These are phyloP conservation scores for Carterocephalus palaemon DNA, from an alignment of 2,888 invertebrate species.

Conservation along the genomic window DNA sequence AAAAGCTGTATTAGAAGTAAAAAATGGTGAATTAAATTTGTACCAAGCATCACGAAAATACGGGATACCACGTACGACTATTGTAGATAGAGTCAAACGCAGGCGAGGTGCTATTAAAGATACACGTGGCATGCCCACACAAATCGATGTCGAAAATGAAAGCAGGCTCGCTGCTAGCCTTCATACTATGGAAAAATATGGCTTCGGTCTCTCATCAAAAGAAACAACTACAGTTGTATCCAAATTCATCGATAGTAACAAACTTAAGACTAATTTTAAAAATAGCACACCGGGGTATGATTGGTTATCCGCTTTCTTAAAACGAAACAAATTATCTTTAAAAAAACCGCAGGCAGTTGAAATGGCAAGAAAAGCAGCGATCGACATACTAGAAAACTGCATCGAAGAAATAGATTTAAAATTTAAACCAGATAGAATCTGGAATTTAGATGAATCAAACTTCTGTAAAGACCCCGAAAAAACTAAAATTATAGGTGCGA, in stretches of 20 bases:
- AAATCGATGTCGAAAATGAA: conserved; percentile 31
- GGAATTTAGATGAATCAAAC: conserved; percentile 34
- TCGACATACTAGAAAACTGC: not conserved
- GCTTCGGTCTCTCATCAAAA: conserved; percentile 41
- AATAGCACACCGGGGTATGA: conserved; percentile 38
- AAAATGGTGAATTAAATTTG: too few species aligned
- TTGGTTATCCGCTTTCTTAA: conserved; percentile 40
- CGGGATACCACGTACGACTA: conserved; percentile 29
- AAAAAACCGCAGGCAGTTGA: conserved; percentile 47
- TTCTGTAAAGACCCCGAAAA: conserved; percentile 32
- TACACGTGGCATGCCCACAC: not conserved
- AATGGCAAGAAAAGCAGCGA: not conserved
- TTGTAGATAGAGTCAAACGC: conserved; percentile 27
- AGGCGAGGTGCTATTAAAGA: not conserved
- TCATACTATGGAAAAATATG: conserved; percentile 39
- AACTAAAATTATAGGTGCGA: conserved; percentile 33
- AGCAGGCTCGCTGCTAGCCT: conserved; percentile 28
- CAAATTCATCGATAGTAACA: conserved; percentile 34
- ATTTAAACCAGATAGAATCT: not conserved
- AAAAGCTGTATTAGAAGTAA: too few species aligned
- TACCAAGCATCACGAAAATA: conserved; percentile 11
- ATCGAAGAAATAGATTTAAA: not conserved
- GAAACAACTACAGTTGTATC: conserved; percentile 40
- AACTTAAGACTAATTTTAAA: conserved; percentile 38
- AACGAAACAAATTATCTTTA: conserved; percentile 39